Evolutionary conservation across 2,888 invertebrate species (phyloP).

Genomic region (Macrophya alboannulata): DNA sequence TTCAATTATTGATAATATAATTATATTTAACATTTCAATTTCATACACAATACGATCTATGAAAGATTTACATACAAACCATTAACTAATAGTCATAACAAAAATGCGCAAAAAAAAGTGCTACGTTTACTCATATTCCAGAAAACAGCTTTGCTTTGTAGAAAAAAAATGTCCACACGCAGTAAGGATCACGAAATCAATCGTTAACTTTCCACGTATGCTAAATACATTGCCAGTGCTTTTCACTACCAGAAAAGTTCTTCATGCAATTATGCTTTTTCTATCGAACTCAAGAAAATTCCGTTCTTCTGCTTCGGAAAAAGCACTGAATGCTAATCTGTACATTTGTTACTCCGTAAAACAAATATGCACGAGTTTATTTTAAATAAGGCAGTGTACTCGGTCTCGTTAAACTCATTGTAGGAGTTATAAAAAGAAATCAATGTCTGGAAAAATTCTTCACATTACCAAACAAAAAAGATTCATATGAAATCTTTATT

Average conservation of each 20-base stretch:
- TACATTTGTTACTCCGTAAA: slow-evolving; percentile 5
- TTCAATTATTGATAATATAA: slow-evolving; percentile 49
- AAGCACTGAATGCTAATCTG: slow-evolving; percentile 17
- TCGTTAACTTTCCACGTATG: slow-evolving; percentile 47
- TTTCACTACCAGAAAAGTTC: slow-evolving; percentile 34
- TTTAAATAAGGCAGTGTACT: slow-evolving; percentile 18
- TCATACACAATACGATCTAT: slow-evolving; percentile 58
- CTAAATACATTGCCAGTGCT: slow-evolving; percentile 26
- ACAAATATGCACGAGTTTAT: slow-evolving; percentile 1
- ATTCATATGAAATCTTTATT: slow-evolving; percentile 7
- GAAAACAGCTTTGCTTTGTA: slow-evolving; percentile 23
- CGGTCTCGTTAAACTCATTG: not conserved
- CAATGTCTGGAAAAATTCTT: not conserved
- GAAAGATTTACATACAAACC: slow-evolving; percentile 39
- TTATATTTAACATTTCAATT: slow-evolving; percentile 59
- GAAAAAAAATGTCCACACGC: slow-evolving; percentile 31
- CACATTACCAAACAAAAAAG: not conserved
- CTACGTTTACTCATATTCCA: slow-evolving; percentile 43
- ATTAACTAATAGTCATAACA: slow-evolving; percentile 38
- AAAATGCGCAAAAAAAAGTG: slow-evolving; percentile 41
- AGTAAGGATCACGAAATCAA: slow-evolving; percentile 39
- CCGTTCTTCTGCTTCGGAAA: not conserved
- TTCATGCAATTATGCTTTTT: slow-evolving; percentile 21
- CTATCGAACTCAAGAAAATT: not conserved
- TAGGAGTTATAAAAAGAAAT: not conserved